Percentiles rank a stretch among this genome's conserved stretches.
Conservation (phyloP, 2,113 vertebrate species). For the Bettongia penicillata region DNA sequence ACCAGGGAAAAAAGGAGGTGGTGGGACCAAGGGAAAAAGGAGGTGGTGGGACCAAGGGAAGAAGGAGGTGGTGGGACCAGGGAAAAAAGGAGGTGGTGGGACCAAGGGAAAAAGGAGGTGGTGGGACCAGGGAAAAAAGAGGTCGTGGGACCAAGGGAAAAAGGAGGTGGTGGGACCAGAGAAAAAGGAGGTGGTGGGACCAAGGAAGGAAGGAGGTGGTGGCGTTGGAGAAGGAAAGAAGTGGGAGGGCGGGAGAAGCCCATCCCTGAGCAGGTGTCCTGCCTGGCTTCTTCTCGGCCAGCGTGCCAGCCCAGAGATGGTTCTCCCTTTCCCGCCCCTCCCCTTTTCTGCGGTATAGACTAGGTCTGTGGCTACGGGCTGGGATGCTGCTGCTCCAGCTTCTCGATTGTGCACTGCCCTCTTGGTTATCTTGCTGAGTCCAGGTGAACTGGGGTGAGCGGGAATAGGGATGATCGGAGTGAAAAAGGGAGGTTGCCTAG, state of each 20-base stretch:
- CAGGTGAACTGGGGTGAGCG: neutral
- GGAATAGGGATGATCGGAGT: no score
- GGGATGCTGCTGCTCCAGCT: neutral
- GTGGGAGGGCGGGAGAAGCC: no score
- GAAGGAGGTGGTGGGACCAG: no score
- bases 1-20: neutral
- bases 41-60: neutral
- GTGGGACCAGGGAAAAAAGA: neutral
- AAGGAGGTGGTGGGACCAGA: neutral
- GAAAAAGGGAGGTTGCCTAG: neutral
- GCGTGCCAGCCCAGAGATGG: neutral
- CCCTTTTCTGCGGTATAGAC: neutral
- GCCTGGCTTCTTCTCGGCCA: neutral
- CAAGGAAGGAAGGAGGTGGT: no score
- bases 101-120: neutral
- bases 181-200: neutral
- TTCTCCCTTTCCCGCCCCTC: neutral
- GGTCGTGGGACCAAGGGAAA: neutral
- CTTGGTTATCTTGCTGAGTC: neutral
- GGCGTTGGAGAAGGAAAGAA: no score
- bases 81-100: neutral
- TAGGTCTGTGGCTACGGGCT: neutral
- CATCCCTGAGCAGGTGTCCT: neutral
- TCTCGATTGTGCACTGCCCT: neutral
- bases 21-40: slow-evolving; percentile 11